A percentile compares a stretch with the other conserved stretches of the same genome.
Conservation (phyloP, 2,797 vertebrate genomes). For the Dendrocincla tyrannina region DNA sequence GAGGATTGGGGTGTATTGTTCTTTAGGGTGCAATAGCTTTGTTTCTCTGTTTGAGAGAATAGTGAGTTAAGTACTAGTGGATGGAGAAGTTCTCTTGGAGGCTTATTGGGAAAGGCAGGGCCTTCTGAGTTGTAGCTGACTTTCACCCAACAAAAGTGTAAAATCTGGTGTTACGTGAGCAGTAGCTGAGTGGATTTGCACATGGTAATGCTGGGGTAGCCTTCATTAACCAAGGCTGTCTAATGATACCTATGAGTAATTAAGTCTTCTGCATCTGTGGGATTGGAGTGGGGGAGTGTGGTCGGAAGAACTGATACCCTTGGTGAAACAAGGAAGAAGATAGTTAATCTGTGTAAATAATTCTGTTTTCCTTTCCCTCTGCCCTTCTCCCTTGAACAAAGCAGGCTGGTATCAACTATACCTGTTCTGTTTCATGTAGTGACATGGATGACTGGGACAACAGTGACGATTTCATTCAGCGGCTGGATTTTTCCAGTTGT, state of each 20-base stretch:
- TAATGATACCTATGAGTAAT: neutral
- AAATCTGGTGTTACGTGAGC: fast-evolving
- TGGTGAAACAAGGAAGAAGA: neutral
- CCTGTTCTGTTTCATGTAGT: neutral
- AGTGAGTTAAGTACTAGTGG: neutral
- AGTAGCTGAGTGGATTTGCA: neutral
- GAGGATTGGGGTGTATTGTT: neutral
- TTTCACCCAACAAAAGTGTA: neutral
- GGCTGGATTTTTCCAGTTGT: conserved; percentile 82
- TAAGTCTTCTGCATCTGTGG: neutral
- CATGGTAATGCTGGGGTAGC: neutral
- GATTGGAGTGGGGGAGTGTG: neutral
- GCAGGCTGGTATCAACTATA: neutral
- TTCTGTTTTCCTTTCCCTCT: fast-evolving
- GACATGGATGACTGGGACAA: conserved; percentile 66
- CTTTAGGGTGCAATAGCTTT: neutral
- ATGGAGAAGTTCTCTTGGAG: neutral
- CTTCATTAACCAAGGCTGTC: fast-evolving
- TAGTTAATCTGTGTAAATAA: neutral
- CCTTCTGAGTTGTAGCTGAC: neutral
- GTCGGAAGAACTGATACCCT: neutral
- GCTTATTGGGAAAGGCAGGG: neutral
- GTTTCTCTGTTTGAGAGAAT: neutral
- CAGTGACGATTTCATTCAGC: conserved; percentile 75
- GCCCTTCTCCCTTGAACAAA: neutral